Evolutionary conservation across 2,113 vertebrate species (phyloP), one percentile per base, ranked within the genome.

Genomic region (Phaethon lepturus): DNA sequence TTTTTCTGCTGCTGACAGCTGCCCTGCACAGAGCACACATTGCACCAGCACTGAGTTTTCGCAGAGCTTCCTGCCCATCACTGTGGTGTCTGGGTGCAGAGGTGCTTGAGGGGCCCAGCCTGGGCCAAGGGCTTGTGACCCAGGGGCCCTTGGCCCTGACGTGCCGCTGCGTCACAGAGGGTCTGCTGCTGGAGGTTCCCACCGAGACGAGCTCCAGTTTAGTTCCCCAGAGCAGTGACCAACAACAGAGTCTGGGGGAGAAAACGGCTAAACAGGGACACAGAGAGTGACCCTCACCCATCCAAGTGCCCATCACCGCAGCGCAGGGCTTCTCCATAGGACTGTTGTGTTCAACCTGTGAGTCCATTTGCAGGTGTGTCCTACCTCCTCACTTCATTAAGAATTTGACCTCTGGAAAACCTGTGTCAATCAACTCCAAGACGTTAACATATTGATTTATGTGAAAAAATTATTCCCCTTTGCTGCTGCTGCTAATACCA

Each of bases 91-190:
- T 9, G 44, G 19, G 3, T 0, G 1, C 42, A 28, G 77, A 23
- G 24, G 10, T 1, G 0, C 33, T 58, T 4, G 0, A 4, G 38
- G 16, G 12, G 9, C 52, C 49, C 47, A 68, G 38, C 22, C 40
- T 56, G 55, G 44, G 31, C 45, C 14, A 2, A 9, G 31, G 11
- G 15, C 47, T 64, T 40, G 49, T 53, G 63, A 17, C 35, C 25
- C 2, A 3, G 28, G 11, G 55, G 3, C 18, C n/a, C 12, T 14
- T 23, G 40, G 28, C 17, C 29, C 40, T 8, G 1, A 14, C 0
- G 0, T 13, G 2, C 49, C 0, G 0, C 40, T 22, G 17, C 5
- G 2, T 6, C 6, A 1, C 0, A 1, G 28, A 66, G n/a, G n/a
- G 20, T 78, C 47, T 85, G 66, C 26, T 3, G 7, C 52, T 60